Evolutionary conservation across 2,797 vertebrate genomes (phyloP), one percentile per base, ranked within the genome.

Genomic region (Chaetodon trifasciatus): DNA sequence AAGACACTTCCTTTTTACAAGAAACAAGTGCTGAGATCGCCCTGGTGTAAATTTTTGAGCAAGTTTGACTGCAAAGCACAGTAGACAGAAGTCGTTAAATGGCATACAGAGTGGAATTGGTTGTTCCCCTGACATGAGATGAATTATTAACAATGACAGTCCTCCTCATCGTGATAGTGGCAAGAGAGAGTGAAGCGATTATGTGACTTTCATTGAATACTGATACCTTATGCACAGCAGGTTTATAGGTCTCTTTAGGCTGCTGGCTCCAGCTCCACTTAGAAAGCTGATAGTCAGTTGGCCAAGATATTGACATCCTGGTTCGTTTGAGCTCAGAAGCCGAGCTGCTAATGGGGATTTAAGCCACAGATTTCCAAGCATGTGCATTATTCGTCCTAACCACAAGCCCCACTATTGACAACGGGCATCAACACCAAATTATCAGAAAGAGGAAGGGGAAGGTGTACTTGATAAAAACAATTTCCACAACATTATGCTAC

Each of bases 251-350:
- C 40, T 72, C 76, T 11, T 0, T 1, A 21, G 61, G 73, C 52
- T 71, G 55, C 70, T 74, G 65, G 63, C 78, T 86, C 68, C 79
- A 79, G 70, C 52, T 83, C 47, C 66, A 82, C 81, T 85, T 78
- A 68, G 60, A 70, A 52, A 72, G 80, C 70, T 79, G 57, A 87
- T 47, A 49, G 73, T 76, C 55, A 76, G 35, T 40, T 66, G 44
- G 69, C 49, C 57, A 77, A 61, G 61, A 72, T 88, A 88, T 91
- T 4, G 82, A 90, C 79, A 70, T 79, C 37, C 58, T 73, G 60
- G 57, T 90, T 85, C 80, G 88, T 84, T 60, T 76, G 75, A 74
- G 74, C 78, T 67, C 64, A 49, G 53, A 63, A 73, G 42, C 74
- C 52, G 28, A 73, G 75, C 81, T 65, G 57, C 82, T 88, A 86